Conservation (phyloP, 2,113 vertebrate genomes). For the Tenrec ecaudatus region DNA sequence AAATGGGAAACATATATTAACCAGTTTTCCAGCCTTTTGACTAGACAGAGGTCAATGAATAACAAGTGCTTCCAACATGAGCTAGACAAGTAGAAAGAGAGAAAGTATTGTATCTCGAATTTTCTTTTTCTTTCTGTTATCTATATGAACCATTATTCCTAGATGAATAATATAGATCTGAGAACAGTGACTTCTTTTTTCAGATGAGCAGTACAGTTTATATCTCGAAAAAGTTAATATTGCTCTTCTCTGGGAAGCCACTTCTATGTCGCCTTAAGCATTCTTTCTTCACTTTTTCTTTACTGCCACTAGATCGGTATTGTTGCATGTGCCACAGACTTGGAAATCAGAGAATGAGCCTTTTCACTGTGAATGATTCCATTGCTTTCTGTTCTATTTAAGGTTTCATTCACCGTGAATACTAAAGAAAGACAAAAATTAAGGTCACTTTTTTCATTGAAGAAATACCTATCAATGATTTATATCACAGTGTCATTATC, state of each 20-base stretch:
- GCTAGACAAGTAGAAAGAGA: background rate
- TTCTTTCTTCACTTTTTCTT: background rate
- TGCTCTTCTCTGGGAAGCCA: slow-evolving; percentile 9
- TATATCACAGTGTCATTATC: background rate
- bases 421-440: slow-evolving; percentile 34
- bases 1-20: slow-evolving; percentile 4
- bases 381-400: slow-evolving; percentile 5
- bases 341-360: slow-evolving; percentile 16
- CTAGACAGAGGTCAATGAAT: background rate
- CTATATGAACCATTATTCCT: slow-evolving; percentile 16
- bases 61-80: background rate
- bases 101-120: background rate
- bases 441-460: slow-evolving; percentile 34
- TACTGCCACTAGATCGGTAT: background rate
- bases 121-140: background rate
- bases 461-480: background rate
- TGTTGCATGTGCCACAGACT: slow-evolving; percentile 17
- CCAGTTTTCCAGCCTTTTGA: background rate
- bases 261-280: background rate
- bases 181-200: background rate
- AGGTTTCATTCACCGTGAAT: background rate
- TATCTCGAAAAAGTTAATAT: slow-evolving; percentile 54
- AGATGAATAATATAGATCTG: slow-evolving; percentile 12
- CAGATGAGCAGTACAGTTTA: background rate
- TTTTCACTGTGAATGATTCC: slow-evolving; percentile 38